Conservation (phyloP, 1,140 invertebrate species). For the Phenacoccus solenopsis region DNA sequence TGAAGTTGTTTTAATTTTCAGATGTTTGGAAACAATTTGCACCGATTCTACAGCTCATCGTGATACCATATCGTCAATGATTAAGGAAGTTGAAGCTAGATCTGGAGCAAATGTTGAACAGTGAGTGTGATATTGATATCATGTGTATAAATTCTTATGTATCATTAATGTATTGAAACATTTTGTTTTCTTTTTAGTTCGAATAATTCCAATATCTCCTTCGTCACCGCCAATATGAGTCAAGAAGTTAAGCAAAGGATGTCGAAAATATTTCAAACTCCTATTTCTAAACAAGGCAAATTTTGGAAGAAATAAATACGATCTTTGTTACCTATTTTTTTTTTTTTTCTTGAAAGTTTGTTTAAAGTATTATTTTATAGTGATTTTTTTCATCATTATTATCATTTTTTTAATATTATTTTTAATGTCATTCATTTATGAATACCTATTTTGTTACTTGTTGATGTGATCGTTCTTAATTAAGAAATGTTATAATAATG, state of each 20-base stretch:
- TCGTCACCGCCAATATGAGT: not conserved
- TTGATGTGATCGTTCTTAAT: not conserved
- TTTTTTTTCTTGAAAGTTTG: not conserved
- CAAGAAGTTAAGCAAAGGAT: constrained; percentile 3
- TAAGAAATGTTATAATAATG: not conserved
- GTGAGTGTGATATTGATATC: not conserved
- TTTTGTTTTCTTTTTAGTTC: not conserved
- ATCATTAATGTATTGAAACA: not conserved
- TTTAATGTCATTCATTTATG: too few relatives aligned
- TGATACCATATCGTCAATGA: not conserved
- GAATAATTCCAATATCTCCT: not conserved
- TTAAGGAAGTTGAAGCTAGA: not conserved
- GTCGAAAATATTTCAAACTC: constrained; percentile 6
- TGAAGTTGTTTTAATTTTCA: not conserved
- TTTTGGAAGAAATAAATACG: constrained; percentile 1
- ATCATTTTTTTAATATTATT: too few relatives aligned
- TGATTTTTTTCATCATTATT: not conserved
- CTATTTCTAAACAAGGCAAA: not conserved
- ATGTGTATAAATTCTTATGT: not conserved
- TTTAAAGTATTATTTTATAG: not conserved
- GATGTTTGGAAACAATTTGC: not conserved
- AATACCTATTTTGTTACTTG: too few relatives aligned
- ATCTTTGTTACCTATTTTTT: not conserved
- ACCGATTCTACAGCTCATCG: not conserved
- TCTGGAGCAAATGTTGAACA: not conserved